These are phyloP conservation scores for Penaeus japonicus DNA, from an alignment of 1,140 invertebrate species.

Conservation along the genomic window DNA sequence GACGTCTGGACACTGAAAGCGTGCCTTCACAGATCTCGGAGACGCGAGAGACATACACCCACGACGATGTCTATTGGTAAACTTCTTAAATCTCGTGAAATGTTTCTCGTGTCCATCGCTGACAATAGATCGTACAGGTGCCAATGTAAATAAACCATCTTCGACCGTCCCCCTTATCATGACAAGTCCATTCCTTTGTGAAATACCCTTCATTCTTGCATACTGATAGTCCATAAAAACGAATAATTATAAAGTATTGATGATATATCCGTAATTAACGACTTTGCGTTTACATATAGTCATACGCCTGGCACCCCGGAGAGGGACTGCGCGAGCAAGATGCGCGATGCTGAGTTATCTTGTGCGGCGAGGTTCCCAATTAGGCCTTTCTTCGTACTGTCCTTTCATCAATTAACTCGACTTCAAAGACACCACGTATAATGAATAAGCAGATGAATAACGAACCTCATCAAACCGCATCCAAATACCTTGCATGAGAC, in stretches of 20 bases:
- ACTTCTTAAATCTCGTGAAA: slow-evolving; percentile 13
- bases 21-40: not conserved
- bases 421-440: not conserved
- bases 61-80: not conserved
- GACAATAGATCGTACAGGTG: slow-evolving; percentile 51
- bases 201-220: not conserved
- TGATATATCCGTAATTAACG: not conserved
- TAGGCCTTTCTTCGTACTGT: no score
- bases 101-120: not conserved
- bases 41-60: not conserved
- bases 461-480: no score
- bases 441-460: not conserved
- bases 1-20: no score
- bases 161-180: no score
- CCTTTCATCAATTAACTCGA: not conserved
- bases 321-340: slow-evolving; percentile 30
- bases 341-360: slow-evolving; percentile 4
- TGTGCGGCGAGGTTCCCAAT: not conserved
- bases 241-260: not conserved
- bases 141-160: slow-evolving; percentile 43
- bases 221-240: not conserved
- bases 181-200: not conserved
- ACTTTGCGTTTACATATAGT: not conserved
- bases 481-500: no score
- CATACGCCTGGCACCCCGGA: not conserved